A percentile compares a stretch with the other conserved stretches of the same genome.
phyloP scores from a whole-genome alignment of 2,797 vertebrate genomes.

The Gymnothorax javanicus region DNA sequence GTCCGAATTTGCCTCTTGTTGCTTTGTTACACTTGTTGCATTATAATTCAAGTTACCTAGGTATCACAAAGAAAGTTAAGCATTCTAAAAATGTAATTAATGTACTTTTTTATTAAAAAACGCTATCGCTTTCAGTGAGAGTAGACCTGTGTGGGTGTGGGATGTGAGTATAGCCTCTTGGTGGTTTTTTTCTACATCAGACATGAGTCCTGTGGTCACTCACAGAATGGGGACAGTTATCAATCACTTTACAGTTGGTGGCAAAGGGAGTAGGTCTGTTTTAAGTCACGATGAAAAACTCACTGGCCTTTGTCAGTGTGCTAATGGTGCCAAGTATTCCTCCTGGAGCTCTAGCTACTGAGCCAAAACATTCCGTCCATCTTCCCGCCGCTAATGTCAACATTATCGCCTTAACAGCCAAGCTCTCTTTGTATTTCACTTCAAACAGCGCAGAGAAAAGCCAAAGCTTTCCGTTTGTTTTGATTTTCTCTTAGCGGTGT shows the following conservation, averaged over 20 bases:
- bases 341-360: conserved; percentile 46
- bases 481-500: conserved; percentile 56
- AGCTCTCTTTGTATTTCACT: conserved; percentile 57
- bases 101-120: not conserved
- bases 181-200: conserved; percentile 25
- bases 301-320: not conserved
- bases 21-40: not conserved
- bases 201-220: conserved; percentile 33
- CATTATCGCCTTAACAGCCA: conserved; percentile 51
- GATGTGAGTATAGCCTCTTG: conserved; percentile 41
- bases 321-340: conserved; percentile 2
- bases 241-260: conserved; percentile 40
- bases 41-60: not conserved
- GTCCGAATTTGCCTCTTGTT: not conserved
- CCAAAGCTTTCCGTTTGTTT: conserved; percentile 51
- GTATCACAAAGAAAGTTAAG: not conserved
- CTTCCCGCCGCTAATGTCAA: conserved; percentile 58
- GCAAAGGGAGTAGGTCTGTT: not conserved
- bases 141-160: conserved; percentile 33
- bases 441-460: conserved; percentile 54
- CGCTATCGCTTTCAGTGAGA: conserved; percentile 34
- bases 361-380: conserved; percentile 37
- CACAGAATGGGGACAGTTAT: conserved; percentile 50
- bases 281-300: not conserved
- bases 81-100: not conserved